Percentiles rank a stretch among this genome's conserved stretches.
phyloP scores from a whole-genome alignment of 2,797 vertebrate species.

The Bucorvus abyssinicus region DNA sequence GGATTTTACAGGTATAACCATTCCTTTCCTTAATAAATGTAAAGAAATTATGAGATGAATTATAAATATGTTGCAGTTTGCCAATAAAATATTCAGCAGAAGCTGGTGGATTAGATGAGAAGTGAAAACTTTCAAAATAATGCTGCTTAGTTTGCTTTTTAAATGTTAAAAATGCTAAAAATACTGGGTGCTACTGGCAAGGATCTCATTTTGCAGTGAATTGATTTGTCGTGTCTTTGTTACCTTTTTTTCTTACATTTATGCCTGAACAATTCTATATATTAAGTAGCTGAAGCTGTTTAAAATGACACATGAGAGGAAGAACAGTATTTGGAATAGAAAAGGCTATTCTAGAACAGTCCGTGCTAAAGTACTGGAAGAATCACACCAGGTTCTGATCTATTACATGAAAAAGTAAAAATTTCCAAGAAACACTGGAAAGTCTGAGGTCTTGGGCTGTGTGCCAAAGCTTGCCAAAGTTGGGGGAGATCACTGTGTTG shows the following conservation, averaged over 20 bases:
- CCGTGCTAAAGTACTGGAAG: background rate
- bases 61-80: conserved; percentile 24
- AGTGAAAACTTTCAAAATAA: conserved; percentile 41
- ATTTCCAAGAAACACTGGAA: background rate
- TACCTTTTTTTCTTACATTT: conserved; percentile 32
- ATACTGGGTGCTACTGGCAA: background rate
- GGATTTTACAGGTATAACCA: background rate
- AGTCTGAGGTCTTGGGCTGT: background rate
- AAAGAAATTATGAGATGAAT: conserved; percentile 42
- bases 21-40: background rate
- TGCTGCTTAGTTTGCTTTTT: conserved; percentile 1
- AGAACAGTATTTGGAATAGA: background rate
- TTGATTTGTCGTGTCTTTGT: conserved; percentile 5
- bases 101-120: conserved; percentile 24
- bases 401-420: background rate
- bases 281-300: conserved; percentile 6
- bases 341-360: conserved; percentile 1
- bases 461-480: background rate
- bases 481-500: rapidly evolving
- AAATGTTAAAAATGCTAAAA: conserved; percentile 19
- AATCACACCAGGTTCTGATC: background rate
- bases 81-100: conserved; percentile 53
- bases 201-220: background rate
- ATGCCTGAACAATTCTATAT: conserved; percentile 1
- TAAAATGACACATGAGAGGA: conserved; percentile 15